A percentile compares a stretch with the other conserved stretches of the same genome.
Evolutionary conservation across 2,888 invertebrate species (phyloP).

Genomic region (Tetrapedia diversipes): DNA sequence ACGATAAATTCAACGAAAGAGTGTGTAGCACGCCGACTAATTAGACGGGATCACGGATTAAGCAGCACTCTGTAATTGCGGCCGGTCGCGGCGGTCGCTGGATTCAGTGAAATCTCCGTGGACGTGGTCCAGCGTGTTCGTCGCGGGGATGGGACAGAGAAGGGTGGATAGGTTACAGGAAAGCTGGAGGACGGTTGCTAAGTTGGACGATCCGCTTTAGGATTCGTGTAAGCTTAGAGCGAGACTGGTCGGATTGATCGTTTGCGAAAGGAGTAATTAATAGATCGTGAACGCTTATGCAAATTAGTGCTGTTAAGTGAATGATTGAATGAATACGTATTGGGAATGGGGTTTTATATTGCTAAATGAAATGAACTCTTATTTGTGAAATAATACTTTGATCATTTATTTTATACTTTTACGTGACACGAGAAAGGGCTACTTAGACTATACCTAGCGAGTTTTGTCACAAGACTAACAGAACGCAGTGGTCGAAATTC

Average conservation of each 20-base stretch:
- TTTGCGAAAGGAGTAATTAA: neutral
- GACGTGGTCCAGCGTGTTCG: conserved; percentile 12
- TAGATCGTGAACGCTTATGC: too few relatives aligned
- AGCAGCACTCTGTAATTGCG: conserved; percentile 49
- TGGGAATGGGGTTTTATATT: too few relatives aligned
- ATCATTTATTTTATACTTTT: too few relatives aligned
- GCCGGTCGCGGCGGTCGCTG: conserved; percentile 25
- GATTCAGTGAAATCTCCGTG: conserved; percentile 28
- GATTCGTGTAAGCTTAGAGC: neutral
- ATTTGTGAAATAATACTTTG: too few relatives aligned
- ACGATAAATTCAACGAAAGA: conserved; percentile 43
- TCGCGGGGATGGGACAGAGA: neutral
- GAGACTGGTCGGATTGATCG: neutral
- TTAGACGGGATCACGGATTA: conserved; percentile 41
- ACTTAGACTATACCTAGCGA: too few relatives aligned
- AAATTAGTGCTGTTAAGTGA: too few relatives aligned
- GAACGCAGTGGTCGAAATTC: too few relatives aligned
- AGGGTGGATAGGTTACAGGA: neutral
- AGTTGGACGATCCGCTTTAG: neutral
- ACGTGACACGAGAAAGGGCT: too few relatives aligned
- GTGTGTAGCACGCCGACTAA: conserved; percentile 9
- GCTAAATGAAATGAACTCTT: too few relatives aligned
- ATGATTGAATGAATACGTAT: too few relatives aligned
- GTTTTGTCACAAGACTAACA: too few relatives aligned
- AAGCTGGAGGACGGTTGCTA: neutral